Percentiles rank a stretch among this genome's conserved stretches.
Evolutionary conservation across 2,113 vertebrate species (phyloP).

Genomic region (Leptobrachium ailaonicum): DNA sequence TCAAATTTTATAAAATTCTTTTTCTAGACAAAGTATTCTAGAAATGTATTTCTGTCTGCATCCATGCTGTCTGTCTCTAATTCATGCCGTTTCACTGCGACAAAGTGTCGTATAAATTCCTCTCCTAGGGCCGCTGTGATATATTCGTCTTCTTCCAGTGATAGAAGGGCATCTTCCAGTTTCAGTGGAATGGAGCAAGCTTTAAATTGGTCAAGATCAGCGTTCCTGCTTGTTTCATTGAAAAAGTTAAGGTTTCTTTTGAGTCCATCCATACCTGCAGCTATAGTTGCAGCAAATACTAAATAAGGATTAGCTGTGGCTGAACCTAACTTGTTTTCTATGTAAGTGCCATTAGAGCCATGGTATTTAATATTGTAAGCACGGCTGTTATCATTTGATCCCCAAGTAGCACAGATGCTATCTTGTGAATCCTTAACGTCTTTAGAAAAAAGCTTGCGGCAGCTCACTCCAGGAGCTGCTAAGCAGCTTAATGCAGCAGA

Average conservation of each 20-base stretch:
- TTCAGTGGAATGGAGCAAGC: conserved; percentile 76
- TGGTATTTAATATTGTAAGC: conserved; percentile 87
- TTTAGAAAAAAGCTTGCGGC: conserved; percentile 76
- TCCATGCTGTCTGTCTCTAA: conserved; percentile 88
- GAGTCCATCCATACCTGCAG: conserved; percentile 88
- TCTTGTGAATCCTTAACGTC: conserved; percentile 76
- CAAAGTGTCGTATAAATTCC: conserved; percentile 84
- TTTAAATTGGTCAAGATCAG: conserved; percentile 57
- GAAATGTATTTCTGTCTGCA: conserved; percentile 84
- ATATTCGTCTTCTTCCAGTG: conserved; percentile 73
- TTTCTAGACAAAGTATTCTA: conserved; percentile 90
- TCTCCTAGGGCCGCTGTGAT: conserved; percentile 81
- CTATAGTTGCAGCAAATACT: conserved; percentile 84
- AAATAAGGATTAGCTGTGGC: conserved; percentile 89
- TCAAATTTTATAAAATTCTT: background rate
- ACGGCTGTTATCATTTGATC: conserved; percentile 85
- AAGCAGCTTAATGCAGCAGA: conserved; percentile 88
- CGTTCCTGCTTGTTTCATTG: conserved; percentile 58
- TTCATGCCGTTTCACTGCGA: conserved; percentile 90
- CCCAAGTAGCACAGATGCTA: conserved; percentile 74
- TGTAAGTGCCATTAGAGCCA: conserved; percentile 72
- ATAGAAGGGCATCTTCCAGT: conserved; percentile 82
- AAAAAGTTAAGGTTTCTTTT: conserved; percentile 65
- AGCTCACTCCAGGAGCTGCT: conserved; percentile 80
- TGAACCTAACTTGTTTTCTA: conserved; percentile 88